Conservation (phyloP, 2,888 invertebrate genomes). For the Odiellus spinosus region DNA sequence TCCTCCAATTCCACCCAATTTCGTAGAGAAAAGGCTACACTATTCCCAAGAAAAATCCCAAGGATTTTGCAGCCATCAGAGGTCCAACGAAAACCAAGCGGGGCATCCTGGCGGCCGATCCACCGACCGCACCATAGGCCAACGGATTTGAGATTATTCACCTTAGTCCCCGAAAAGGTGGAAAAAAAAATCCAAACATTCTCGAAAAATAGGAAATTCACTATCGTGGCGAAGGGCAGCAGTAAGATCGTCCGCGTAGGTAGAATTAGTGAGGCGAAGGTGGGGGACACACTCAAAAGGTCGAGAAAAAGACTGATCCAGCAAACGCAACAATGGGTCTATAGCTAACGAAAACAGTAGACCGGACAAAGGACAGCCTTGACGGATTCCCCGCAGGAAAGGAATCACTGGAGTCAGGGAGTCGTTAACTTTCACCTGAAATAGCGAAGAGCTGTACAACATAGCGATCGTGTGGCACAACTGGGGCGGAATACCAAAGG, state of each 20-base stretch:
- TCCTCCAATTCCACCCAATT: too few relatives aligned
- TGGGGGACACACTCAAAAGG: too few relatives aligned
- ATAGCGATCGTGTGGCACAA: constrained; percentile 11
- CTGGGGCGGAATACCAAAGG: neutral
- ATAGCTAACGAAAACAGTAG: constrained; percentile 26
- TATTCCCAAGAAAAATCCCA: too few relatives aligned
- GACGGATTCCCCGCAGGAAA: constrained; percentile 23
- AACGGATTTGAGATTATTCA: too few relatives aligned
- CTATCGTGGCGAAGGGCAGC: constrained; percentile 8
- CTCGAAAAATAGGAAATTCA: constrained; percentile 8
- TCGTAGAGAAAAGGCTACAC: too few relatives aligned
- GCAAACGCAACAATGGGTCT: constrained; percentile 20
- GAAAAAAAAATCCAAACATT: too few relatives aligned
- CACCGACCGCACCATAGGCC: too few relatives aligned
- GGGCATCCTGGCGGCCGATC: too few relatives aligned
- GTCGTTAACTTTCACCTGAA: constrained; percentile 12
- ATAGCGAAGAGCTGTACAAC: constrained; percentile 16
- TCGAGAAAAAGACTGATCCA: neutral
- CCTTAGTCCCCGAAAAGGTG: too few relatives aligned
- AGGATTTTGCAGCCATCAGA: too few relatives aligned
- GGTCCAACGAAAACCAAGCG: too few relatives aligned
- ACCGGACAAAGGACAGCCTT: constrained; percentile 27
- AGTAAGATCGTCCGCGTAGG: constrained; percentile 22
- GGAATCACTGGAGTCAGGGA: constrained; percentile 17
- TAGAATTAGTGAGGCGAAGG: neutral